Evolutionary conservation across 2,888 invertebrate genomes (phyloP).

Genomic region (Polia nebulosa): DNA sequence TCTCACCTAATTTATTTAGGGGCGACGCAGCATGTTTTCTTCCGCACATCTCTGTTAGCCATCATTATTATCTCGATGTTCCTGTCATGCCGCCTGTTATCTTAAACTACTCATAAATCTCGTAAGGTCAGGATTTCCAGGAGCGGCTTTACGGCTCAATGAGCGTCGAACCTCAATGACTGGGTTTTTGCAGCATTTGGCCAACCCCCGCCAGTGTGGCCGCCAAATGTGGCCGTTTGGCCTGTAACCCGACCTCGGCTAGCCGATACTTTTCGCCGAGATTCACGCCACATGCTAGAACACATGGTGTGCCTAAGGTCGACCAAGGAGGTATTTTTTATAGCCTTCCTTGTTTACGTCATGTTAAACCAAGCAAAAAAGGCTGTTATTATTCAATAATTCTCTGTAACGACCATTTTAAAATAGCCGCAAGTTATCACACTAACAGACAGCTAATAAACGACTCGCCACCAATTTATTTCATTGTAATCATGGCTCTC

Average conservation of each 20-base stretch:
- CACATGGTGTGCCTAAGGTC: constrained; percentile 87
- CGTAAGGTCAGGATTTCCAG: constrained; percentile 69
- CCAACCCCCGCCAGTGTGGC: constrained; percentile 78
- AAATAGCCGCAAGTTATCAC: constrained; percentile 61
- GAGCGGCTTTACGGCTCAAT: constrained; percentile 75
- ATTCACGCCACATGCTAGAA: constrained; percentile 84
- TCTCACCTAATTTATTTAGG: too few relatives aligned
- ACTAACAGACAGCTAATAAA: constrained; percentile 60
- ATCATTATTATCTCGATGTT: background rate
- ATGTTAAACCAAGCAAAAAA: constrained; percentile 64
- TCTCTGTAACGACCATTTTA: constrained; percentile 59
- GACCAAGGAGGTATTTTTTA: constrained; percentile 86
- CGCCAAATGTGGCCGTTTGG: constrained; percentile 80
- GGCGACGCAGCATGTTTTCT: background rate
- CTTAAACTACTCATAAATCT: constrained; percentile 69
- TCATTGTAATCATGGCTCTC: constrained; percentile 78
- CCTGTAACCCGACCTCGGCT: constrained; percentile 80
- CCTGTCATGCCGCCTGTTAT: constrained; percentile 18
- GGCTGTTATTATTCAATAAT: constrained; percentile 65
- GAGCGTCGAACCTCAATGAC: constrained; percentile 78
- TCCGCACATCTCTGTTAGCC: background rate
- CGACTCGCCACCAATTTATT: constrained; percentile 79
- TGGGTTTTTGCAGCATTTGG: constrained; percentile 83
- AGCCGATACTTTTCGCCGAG: constrained; percentile 80
- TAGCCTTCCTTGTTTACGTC: constrained; percentile 77